phyloP scores from a whole-genome alignment of 2,797 vertebrate genomes.

The Chlorospingus semifuscus region DNA sequence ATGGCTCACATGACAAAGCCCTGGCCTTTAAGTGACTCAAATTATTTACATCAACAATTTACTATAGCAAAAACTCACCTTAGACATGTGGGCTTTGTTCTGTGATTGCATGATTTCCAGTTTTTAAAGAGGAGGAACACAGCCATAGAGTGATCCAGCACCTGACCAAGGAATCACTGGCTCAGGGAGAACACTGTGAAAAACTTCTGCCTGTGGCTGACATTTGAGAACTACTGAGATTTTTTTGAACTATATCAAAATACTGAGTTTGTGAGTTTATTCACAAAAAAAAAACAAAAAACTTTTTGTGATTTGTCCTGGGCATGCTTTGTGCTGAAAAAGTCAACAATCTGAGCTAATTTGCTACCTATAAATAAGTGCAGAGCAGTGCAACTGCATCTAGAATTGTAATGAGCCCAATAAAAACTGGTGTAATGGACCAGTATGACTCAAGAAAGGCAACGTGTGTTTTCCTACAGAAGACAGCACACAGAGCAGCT shows the following conservation, averaged over 20 bases:
- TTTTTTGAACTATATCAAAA: not conserved
- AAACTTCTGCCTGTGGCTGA: accelerated
- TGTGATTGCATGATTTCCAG: not conserved
- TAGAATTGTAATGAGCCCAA: not conserved
- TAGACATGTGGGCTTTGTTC: not conserved
- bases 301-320: not conserved
- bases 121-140: not conserved
- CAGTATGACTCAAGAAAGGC: not conserved
- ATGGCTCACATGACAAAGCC: not conserved
- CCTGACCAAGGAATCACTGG: not conserved
- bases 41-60: not conserved
- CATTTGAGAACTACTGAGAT: not conserved
- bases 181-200: not conserved
- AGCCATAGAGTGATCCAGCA: not conserved
- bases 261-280: not conserved
- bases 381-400: not conserved
- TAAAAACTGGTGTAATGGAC: not conserved
- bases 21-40: not conserved
- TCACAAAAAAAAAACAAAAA: not conserved
- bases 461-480: not conserved
- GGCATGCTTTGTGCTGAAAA: not conserved
- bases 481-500: not conserved
- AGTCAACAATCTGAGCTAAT: not conserved
- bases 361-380: not conserved
- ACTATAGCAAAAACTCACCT: not conserved